phyloP scores from a whole-genome alignment of 1,140 invertebrate genomes.

The Fragariocoptes setiger region DNA sequence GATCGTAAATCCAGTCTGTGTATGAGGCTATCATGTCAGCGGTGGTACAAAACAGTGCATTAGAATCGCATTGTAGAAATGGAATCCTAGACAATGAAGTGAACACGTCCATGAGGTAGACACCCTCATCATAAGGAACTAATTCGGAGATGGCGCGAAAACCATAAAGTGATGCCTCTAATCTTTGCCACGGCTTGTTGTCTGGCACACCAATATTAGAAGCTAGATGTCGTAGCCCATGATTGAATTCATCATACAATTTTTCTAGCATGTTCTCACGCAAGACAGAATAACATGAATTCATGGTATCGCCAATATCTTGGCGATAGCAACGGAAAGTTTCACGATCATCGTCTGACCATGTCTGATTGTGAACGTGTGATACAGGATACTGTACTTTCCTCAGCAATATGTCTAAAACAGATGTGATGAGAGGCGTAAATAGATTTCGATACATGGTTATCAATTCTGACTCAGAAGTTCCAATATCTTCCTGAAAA shows the following conservation, averaged over 20 bases:
- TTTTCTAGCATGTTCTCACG: slow-evolving; percentile 27
- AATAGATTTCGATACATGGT: slow-evolving; percentile 20
- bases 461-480: slow-evolving; percentile 21
- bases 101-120: slow-evolving; percentile 30
- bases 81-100: slow-evolving; percentile 25
- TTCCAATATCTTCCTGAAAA: slow-evolving; percentile 35
- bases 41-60: slow-evolving; percentile 4
- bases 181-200: slow-evolving; percentile 17
- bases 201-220: not conserved
- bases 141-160: slow-evolving; percentile 44
- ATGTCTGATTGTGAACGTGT: slow-evolving; percentile 16
- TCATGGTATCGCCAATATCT: slow-evolving; percentile 56
- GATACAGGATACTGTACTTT: slow-evolving; percentile 29
- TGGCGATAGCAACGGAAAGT: slow-evolving; percentile 58
- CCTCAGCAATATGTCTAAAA: slow-evolving; percentile 27
- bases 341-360: slow-evolving; percentile 41
- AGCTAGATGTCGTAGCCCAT: slow-evolving; percentile 7
- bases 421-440: slow-evolving; percentile 28
- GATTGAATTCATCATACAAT: slow-evolving; percentile 10
- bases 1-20: slow-evolving; percentile 41
- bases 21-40: slow-evolving; percentile 25
- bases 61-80: slow-evolving; percentile 21
- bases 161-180: slow-evolving; percentile 47
- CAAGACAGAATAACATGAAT: slow-evolving; percentile 48
- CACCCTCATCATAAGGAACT: slow-evolving; percentile 26